Conservation (phyloP, 2,888 invertebrate genomes). For the Meghimatium bilineatum region DNA sequence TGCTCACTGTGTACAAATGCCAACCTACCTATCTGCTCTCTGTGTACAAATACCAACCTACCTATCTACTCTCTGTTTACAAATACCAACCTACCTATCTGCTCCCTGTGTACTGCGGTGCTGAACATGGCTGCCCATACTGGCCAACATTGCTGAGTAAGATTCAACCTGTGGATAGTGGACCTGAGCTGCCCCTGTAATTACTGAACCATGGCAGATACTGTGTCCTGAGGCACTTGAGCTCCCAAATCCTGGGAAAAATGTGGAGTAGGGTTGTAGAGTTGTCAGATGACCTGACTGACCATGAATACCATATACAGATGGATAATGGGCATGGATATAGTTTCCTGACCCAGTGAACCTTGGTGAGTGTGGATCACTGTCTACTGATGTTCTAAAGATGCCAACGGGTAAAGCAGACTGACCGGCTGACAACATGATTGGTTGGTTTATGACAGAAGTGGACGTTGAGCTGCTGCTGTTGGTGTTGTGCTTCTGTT, state of each 20-base stretch:
- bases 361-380: constrained; percentile 47
- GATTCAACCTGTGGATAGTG: constrained; percentile 68
- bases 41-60: no score
- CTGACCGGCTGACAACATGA: constrained; percentile 56
- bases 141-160: constrained; percentile 72
- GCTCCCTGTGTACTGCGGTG: constrained; percentile 50
- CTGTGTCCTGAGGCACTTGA: constrained; percentile 35
- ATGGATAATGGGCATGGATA: constrained; percentile 53
- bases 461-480: constrained; percentile 20
- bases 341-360: constrained; percentile 29
- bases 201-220: constrained; percentile 23
- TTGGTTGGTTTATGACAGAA: constrained; percentile 21
- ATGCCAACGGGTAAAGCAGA: constrained; percentile 55
- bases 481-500: neutral
- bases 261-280: constrained; percentile 64
- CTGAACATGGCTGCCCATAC: constrained; percentile 71
- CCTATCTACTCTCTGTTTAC: no score
- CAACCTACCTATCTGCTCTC: no score
- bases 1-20: no score
- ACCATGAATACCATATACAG: constrained; percentile 56
- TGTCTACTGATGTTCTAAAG: constrained; percentile 57
- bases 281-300: constrained; percentile 55
- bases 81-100: constrained; percentile 22
- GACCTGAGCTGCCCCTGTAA: constrained; percentile 14
- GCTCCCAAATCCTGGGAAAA: constrained; percentile 56